These are phyloP conservation scores for Zaprionus obscuricornis DNA, from an alignment of 2,888 invertebrate species.

Conservation along the genomic window DNA sequence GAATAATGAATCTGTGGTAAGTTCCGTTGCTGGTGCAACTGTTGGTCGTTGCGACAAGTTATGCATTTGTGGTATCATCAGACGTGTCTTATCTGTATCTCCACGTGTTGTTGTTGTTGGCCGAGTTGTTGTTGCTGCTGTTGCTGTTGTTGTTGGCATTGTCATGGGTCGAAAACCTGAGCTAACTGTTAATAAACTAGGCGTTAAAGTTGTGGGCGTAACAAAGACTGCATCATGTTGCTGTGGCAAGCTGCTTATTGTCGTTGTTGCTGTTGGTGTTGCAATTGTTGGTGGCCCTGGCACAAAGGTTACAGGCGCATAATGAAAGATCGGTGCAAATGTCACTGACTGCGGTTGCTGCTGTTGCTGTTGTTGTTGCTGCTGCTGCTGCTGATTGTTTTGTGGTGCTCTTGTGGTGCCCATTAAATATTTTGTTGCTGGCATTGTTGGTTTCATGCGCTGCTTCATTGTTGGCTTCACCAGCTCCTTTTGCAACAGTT, in stretches of 20 bases:
- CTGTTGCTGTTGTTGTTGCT: slow-evolving; percentile 68
- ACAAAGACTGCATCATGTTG: slow-evolving; percentile 59
- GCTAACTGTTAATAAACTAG: slow-evolving; percentile 48
- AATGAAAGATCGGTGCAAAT: slow-evolving; percentile 60
- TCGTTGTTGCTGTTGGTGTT: slow-evolving; percentile 59
- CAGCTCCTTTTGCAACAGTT: slow-evolving; percentile 81
- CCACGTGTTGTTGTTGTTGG: slow-evolving; percentile 18
- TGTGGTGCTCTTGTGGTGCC: slow-evolving; percentile 64
- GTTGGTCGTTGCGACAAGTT: slow-evolving; percentile 78
- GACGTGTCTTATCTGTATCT: slow-evolving; percentile 52
- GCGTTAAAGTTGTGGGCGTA: slow-evolving; percentile 51
- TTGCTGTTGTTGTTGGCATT: slow-evolving; percentile 42
- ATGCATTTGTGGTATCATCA: slow-evolving; percentile 76
- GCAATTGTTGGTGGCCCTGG: slow-evolving; percentile 68
- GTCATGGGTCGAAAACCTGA: slow-evolving; percentile 59
- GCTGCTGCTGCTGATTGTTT: slow-evolving; percentile 45
- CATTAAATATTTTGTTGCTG: slow-evolving; percentile 68
- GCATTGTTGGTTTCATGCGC: slow-evolving; percentile 67
- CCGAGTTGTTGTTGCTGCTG: slow-evolving; percentile 58
- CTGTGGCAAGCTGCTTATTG: slow-evolving; percentile 49
- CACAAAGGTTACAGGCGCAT: slow-evolving; percentile 70
- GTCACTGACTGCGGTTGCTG: no score
- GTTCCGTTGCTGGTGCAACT: slow-evolving; percentile 80
- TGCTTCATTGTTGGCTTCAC: slow-evolving; percentile 69
- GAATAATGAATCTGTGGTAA: slow-evolving; percentile 86